Base-by-base conservation (phyloP, 2,797 vertebrate species). In the Sebastes cheni region DNA sequence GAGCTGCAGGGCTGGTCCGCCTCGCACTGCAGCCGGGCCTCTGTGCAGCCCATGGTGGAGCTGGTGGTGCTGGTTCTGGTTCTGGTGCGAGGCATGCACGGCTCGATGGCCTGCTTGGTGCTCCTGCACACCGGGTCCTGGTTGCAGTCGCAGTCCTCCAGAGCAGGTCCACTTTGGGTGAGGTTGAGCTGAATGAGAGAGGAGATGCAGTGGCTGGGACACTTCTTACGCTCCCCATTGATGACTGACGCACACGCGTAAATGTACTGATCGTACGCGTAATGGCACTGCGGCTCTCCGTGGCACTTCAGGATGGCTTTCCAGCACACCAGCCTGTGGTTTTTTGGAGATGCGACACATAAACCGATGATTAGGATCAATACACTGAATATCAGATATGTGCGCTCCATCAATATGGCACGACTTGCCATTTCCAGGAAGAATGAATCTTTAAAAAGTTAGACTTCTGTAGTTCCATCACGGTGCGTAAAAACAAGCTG, bases 141-240 rank as follows among this genome's bases (percentile, higher is more conserved):
- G 32, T 94, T 97, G 92, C 98, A 99, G 92, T 97, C 97, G 90
- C 98, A 99, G 93, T 97, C 96, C 94, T 99, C 97, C 92, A 98
- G 92, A 36, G 96, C 96, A 29, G 97, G 97, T 20, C 98, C 98
- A 79, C 93, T 95, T 72, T 93, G 95, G 77, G 98, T 99, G 66
- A 95, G 94, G 86, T 99, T 99, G 86, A 99, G 97, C 93, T 98
- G 98, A 67, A 98, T 96, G 29, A 99, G 96, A 3, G 98, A 98
- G 16, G 97, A 95, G 83, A 99, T 97, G 95, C 98, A 99, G 93
- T 99, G 98, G 81, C 98, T 99, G 18, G 98, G 98, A 76, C 98
- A 99, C 81, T 87, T 92, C 86, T 86, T 90, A 11, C 82, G 88
- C 0, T 86, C 90, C 8, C 95, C 95, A 52, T 5, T 90, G 79